Percentiles rank a stretch among this genome's conserved stretches.
These are phyloP conservation scores for Cetoscarus ocellatus DNA, from an alignment of 2,797 vertebrate species.

Conservation along the genomic window DNA sequence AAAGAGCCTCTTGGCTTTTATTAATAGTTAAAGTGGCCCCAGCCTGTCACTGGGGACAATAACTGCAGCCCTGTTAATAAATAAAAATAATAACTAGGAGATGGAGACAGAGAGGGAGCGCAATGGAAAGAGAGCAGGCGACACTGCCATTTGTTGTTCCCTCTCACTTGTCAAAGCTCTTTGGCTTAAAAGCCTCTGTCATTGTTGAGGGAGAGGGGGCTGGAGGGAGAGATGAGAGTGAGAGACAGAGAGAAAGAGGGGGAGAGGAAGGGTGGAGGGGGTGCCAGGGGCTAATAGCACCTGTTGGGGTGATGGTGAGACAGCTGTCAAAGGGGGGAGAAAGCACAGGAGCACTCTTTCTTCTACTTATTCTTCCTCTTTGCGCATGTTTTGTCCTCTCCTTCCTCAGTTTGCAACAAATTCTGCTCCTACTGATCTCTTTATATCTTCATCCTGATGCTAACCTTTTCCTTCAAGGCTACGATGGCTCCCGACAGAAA, in stretches of 20 bases:
- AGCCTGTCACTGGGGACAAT: slow-evolving; percentile 86
- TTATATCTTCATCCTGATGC: slow-evolving; percentile 18
- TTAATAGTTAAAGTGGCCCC: slow-evolving; percentile 94
- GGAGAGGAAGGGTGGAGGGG: slow-evolving; percentile 40
- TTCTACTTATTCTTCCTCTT: slow-evolving; percentile 34
- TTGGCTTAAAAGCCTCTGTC: slow-evolving; percentile 93
- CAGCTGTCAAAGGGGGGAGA: slow-evolving; percentile 85
- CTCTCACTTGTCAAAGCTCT: slow-evolving; percentile 94
- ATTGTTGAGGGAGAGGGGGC: slow-evolving; percentile 86
- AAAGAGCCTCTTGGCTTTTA: slow-evolving; percentile 85
- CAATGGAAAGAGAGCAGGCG: slow-evolving; percentile 85
- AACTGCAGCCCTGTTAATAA: slow-evolving; percentile 90
- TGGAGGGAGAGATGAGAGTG: slow-evolving; percentile 54
- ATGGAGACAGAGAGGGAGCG: slow-evolving; percentile 76
- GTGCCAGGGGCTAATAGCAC: slow-evolving; percentile 87
- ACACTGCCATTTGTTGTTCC: slow-evolving; percentile 92
- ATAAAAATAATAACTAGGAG: slow-evolving; percentile 92
- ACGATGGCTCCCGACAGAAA: slow-evolving; percentile 38
- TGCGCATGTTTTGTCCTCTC: not conserved
- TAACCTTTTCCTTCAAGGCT: slow-evolving; percentile 42
- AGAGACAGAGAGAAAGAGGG: slow-evolving; percentile 53
- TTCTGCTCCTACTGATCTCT: slow-evolving; percentile 11
- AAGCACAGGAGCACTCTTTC: slow-evolving; percentile 48
- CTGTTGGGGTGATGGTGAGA: slow-evolving; percentile 92
- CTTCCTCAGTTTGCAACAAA: slow-evolving; percentile 34